Conservation (phyloP, 2,888 invertebrate species). For the Amphimallon solstitiale region DNA sequence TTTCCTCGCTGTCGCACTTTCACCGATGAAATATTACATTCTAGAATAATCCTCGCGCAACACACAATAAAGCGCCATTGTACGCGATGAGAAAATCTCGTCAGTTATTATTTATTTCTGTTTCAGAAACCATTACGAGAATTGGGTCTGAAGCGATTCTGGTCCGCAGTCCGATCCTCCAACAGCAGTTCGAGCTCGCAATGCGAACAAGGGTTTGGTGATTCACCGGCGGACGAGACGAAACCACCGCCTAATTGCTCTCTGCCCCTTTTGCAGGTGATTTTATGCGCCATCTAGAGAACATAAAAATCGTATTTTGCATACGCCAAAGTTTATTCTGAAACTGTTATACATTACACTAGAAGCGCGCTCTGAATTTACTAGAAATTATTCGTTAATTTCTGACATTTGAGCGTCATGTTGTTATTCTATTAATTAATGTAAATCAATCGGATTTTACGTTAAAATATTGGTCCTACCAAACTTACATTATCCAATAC, state of each 20-base stretch:
- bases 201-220: conserved; percentile 56
- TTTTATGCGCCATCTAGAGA: too few species aligned
- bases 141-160: conserved; percentile 62
- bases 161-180: conserved; percentile 62
- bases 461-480: too few species aligned
- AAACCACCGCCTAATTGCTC: conserved; percentile 66
- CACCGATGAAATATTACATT: conserved; percentile 13
- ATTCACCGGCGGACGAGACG: conserved; percentile 56
- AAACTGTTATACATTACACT: too few species aligned
- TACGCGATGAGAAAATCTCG: background rate
- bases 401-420: too few species aligned
- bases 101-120: background rate
- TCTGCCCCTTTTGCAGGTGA: conserved; percentile 65
- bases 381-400: too few species aligned
- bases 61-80: background rate
- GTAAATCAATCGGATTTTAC: too few species aligned
- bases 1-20: background rate
- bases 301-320: too few species aligned
- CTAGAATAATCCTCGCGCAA: conserved; percentile 1
- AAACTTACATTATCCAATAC: too few species aligned
- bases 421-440: too few species aligned
- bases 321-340: too few species aligned
- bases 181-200: conserved; percentile 60
- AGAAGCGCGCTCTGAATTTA: too few species aligned
- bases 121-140: conserved; percentile 67